phyloP scores from a whole-genome alignment of 2,888 invertebrate genomes.

The Salpingus planirostris region DNA sequence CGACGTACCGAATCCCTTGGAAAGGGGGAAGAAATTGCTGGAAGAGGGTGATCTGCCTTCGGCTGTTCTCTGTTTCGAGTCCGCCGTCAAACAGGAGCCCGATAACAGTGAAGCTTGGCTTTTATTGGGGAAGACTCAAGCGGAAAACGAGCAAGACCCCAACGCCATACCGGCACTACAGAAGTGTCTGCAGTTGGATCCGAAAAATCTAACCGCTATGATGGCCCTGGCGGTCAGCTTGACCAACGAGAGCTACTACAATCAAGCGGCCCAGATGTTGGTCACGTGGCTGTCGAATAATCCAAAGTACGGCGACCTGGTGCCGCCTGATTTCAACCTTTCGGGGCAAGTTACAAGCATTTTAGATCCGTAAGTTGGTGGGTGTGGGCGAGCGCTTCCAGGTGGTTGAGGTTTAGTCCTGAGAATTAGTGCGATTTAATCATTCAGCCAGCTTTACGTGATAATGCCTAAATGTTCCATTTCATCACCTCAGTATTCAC shows the following conservation, averaged over 20 bases:
- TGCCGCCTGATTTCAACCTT: constrained; percentile 47
- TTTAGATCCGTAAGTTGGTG: constrained; percentile 42
- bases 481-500: too few species aligned
- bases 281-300: constrained; percentile 70
- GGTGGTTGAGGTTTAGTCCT: too few species aligned
- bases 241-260: constrained; percentile 91
- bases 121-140: constrained; percentile 82
- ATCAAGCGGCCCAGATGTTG: constrained; percentile 77
- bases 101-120: constrained; percentile 79
- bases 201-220: constrained; percentile 71
- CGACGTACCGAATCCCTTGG: constrained; percentile 67
- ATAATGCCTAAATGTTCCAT: too few species aligned
- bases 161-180: constrained; percentile 86
- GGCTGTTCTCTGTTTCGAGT: constrained; percentile 94
- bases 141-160: constrained; percentile 97
- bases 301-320: constrained; percentile 71
- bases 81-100: constrained; percentile 77
- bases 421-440: too few species aligned
- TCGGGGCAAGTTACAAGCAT: constrained; percentile 44
- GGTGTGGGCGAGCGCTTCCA: constrained; percentile 12
- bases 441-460: too few species aligned
- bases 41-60: constrained; percentile 86
- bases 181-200: constrained; percentile 71
- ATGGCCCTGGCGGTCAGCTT: constrained; percentile 90
- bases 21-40: constrained; percentile 76